phyloP scores from a whole-genome alignment of 2,113 vertebrate genomes.

The Sapajus apella region DNA sequence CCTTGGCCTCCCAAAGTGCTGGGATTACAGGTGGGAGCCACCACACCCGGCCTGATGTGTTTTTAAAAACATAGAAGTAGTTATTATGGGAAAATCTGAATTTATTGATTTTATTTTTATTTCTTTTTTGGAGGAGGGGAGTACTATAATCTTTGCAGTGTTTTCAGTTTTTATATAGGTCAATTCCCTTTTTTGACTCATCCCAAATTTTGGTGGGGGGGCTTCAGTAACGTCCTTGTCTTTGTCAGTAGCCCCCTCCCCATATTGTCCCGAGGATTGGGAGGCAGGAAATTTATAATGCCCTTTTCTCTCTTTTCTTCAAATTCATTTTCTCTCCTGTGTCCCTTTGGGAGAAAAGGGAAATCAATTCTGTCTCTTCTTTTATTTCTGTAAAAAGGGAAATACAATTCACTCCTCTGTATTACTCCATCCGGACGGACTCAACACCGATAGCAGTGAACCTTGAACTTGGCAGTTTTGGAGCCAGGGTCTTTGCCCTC shows the following conservation, averaged over 20 bases:
- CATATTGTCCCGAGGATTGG: background rate
- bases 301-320: background rate
- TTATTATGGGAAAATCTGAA: background rate
- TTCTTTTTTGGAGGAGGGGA: background rate
- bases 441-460: background rate
- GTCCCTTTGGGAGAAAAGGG: background rate
- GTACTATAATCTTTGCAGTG: background rate
- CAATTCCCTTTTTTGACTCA: background rate
- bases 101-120: background rate
- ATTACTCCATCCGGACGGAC: background rate
- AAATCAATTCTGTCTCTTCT: background rate
- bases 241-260: background rate
- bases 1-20: too few relatives aligned
- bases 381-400: too few relatives aligned
- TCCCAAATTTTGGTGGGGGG: background rate
- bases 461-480: slow-evolving; percentile 15
- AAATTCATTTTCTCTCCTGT: background rate
- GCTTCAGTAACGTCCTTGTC: background rate
- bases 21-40: too few relatives aligned
- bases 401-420: background rate
- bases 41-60: background rate
- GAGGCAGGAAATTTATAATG: background rate
- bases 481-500: background rate
- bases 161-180: background rate
- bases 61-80: background rate